Evolutionary conservation across 1,140 invertebrate species (phyloP), one percentile per base, ranked within the genome.

Genomic region (Trialeurodes vaporariorum): DNA sequence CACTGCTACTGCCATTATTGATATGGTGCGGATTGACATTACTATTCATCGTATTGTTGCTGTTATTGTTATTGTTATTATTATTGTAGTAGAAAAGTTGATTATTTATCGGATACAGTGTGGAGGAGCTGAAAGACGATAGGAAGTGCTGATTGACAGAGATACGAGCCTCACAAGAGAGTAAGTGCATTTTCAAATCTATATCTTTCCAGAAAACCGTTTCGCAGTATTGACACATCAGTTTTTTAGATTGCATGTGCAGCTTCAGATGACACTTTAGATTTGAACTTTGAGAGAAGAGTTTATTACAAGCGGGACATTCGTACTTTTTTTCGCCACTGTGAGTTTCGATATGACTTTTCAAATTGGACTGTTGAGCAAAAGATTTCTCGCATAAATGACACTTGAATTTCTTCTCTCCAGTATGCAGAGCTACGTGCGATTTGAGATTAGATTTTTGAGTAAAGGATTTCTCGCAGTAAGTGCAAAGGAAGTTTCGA

Each of bases 321-420:
- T 77, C 75, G 83, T 80, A 79, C 0, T 81, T 81, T 24, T 85
- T 84, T 71, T 85, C 83, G 2, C 87, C 86, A 0, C 85, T 85
- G 73, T 86, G 84, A 24, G 82, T 83, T 21, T 72, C 58, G 58
- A 67, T 64, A 68, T 77, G 76, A 21, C 71, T 73, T 24, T 70
- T 69, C 59, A 77, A 40, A 67, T 73, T 68, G 27, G 71, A 72
- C 62, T 71, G 69, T 64, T 75, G 76, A 75, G 77, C 72, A 70
- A 85, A 85, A 17, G 76, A 75, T 73, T 85, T 84, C 67, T 80
- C 78, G 74, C 86, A 87, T 67, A 83, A 82, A 69, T 86, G 83
- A 74, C 86, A 88, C 25, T 81, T 79, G 72, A 83, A 86, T 23
- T 82, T 81, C 68, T 80, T 81, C 72, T 82, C 82, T 1, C 87